Evolutionary conservation across 2,797 vertebrate species (phyloP).

Genomic region (Cephalopachus bancanus): DNA sequence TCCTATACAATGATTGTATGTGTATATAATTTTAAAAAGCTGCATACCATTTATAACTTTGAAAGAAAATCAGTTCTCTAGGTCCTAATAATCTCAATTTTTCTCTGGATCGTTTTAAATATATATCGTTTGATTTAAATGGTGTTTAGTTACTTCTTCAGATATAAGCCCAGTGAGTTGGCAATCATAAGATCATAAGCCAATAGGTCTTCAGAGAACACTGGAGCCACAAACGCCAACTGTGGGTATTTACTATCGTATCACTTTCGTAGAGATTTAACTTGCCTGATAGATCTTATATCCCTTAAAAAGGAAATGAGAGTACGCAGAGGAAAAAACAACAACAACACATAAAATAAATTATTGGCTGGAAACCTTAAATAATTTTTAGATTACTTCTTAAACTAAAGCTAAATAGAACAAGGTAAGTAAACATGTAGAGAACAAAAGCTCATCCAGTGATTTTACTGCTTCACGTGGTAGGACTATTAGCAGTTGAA

Average conservation of each 20-base stretch:
- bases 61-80: background rate
- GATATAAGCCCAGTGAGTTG: background rate
- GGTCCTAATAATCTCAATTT: background rate
- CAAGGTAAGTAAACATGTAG: background rate
- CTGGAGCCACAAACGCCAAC: background rate
- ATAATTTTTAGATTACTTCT: conserved; percentile 60
- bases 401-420: conserved; percentile 55
- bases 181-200: background rate
- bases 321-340: conserved; percentile 20
- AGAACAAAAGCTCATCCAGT: background rate
- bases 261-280: conserved; percentile 36
- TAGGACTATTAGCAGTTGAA: conserved; percentile 50
- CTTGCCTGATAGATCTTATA: background rate
- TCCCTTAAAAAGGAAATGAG: conserved; percentile 8
- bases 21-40: background rate
- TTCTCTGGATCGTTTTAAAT: background rate
- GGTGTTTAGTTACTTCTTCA: background rate
- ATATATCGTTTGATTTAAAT: conserved; percentile 18
- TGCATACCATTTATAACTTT: background rate
- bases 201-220: background rate
- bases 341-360: background rate
- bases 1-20: background rate
- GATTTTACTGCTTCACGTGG: conserved; percentile 47
- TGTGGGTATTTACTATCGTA: background rate
- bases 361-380: background rate